Evolutionary conservation across 2,113 vertebrate genomes (phyloP).

Genomic region (Notarius quadriscutis): DNA sequence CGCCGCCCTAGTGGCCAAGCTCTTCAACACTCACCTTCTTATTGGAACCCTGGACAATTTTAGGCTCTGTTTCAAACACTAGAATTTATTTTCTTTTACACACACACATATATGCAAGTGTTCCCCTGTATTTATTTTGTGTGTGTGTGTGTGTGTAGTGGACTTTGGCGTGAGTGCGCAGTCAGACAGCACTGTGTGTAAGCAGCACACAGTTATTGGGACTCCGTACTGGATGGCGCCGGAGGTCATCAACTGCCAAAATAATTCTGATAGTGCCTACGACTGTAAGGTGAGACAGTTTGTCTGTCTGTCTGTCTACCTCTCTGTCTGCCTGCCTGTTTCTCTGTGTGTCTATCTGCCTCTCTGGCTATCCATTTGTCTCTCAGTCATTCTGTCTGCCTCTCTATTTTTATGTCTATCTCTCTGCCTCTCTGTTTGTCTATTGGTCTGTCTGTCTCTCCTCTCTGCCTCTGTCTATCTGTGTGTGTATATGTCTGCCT

Average conservation of each 20-base stretch:
- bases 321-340: background rate
- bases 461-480: background rate
- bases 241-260: constrained; percentile 87
- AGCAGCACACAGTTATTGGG: constrained; percentile 89
- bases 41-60: too few species aligned
- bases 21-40: background rate
- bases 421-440: background rate
- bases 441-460: background rate
- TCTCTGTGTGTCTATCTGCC: background rate
- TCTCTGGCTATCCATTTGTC: background rate
- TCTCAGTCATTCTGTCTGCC: background rate
- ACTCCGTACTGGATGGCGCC: constrained; percentile 95
- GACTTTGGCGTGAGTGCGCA: constrained; percentile 92
- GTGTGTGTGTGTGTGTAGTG: constrained; percentile 68
- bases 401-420: background rate
- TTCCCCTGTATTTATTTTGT: background rate
- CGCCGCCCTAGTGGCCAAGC: constrained; percentile 25
- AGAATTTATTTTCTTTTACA: too few species aligned
- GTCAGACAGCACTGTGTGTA: constrained; percentile 82
- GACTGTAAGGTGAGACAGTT: constrained; percentile 80
- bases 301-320: background rate
- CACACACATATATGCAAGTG: background rate
- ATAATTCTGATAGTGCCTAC: constrained; percentile 84
- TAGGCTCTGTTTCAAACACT: too few species aligned
- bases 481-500: too few species aligned